A percentile compares a stretch with the other conserved stretches of the same genome.
Conservation (phyloP, 1,140 invertebrate species). For the Drosophila busckii region DNA sequence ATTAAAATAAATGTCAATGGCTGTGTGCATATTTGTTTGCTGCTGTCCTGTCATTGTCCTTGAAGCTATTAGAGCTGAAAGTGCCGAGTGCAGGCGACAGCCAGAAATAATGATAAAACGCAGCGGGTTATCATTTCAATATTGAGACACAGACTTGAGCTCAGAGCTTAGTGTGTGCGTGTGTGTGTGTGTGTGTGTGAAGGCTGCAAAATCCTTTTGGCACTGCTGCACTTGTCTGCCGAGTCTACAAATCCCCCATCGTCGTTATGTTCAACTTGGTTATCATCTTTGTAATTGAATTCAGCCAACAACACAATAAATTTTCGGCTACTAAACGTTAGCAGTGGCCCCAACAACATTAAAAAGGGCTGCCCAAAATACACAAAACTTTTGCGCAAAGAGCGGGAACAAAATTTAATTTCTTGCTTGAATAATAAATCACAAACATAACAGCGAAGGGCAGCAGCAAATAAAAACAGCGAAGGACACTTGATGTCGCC, state of each 20-base stretch:
- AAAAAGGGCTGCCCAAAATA: constrained; percentile 41
- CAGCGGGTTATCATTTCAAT: constrained; percentile 72
- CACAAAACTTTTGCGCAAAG: constrained; percentile 48
- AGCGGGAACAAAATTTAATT: constrained; percentile 76
- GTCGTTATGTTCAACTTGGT: constrained; percentile 4
- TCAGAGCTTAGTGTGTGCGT: not conserved
- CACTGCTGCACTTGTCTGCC: constrained; percentile 32
- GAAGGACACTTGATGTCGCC: constrained; percentile 54
- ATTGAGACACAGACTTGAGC: constrained; percentile 54
- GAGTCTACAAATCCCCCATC: constrained; percentile 1
- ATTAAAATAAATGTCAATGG: constrained; percentile 64
- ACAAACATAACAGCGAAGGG: constrained; percentile 64
- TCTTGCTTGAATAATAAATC: constrained; percentile 77
- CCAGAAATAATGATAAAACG: constrained; percentile 73
- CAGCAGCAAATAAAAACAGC: constrained; percentile 29
- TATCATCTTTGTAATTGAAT: constrained; percentile 52
- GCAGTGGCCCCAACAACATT: not conserved
- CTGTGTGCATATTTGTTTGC: not conserved
- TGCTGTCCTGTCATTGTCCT: constrained; percentile 3
- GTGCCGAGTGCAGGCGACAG: constrained; percentile 58
- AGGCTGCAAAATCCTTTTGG: constrained; percentile 56
- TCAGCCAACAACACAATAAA: constrained; percentile 69
- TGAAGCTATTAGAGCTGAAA: constrained; percentile 18
- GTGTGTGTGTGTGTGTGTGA: constrained; percentile 11
- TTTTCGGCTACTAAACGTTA: constrained; percentile 58